Percentiles rank a stretch among this genome's conserved stretches.
Evolutionary conservation across 2,113 vertebrate genomes (phyloP).

Genomic region (Microcebus jonahi): DNA sequence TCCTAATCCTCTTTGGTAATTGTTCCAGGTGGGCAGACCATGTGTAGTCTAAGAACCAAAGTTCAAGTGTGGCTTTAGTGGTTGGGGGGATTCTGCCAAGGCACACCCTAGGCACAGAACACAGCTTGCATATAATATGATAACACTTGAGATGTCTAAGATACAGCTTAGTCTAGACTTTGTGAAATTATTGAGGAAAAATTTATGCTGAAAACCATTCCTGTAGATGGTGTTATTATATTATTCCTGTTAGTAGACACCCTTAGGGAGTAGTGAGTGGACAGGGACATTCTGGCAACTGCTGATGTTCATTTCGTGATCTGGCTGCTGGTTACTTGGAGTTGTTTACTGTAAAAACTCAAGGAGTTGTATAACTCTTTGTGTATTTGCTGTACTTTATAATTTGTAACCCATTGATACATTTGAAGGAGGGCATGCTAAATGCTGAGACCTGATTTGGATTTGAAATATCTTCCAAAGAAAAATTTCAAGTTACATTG

Average conservation of each 20-base stretch:
- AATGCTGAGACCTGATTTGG: too few relatives aligned
- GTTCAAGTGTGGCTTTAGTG: background rate
- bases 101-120: background rate
- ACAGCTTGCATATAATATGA: background rate
- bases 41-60: background rate
- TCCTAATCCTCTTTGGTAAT: too few relatives aligned
- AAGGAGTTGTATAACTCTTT: background rate
- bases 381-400: too few relatives aligned
- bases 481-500: too few relatives aligned
- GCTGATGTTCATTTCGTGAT: background rate
- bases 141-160: background rate
- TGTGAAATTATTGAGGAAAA: background rate
- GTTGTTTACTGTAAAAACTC: background rate
- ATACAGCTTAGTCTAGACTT: background rate
- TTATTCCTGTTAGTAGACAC: background rate
- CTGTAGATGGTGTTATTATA: background rate
- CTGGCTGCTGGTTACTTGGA: background rate
- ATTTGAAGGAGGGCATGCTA: too few relatives aligned
- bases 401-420: too few relatives aligned
- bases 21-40: background rate
- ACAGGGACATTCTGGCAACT: background rate
- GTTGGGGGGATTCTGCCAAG: background rate
- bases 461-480: too few relatives aligned
- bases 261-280: background rate
- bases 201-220: background rate